Percentiles rank a stretch among this genome's conserved stretches.
Evolutionary conservation across 2,797 vertebrate species (phyloP).

Genomic region (Sternotherus odoratus): DNA sequence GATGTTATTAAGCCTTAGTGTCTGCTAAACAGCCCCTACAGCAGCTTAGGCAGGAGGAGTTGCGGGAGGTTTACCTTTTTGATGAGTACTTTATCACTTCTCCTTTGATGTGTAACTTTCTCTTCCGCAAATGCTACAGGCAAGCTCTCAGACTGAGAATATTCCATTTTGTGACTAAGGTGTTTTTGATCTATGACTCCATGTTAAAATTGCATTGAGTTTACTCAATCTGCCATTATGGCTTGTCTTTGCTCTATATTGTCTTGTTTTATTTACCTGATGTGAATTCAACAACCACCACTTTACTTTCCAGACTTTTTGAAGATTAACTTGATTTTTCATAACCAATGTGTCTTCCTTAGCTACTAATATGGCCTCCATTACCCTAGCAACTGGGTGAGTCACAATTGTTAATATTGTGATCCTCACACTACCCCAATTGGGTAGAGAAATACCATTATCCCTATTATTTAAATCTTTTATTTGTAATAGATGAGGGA

Average conservation of each 20-base stretch:
- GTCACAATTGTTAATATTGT: not conserved
- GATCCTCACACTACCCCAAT: not conserved
- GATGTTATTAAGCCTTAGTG: conserved; percentile 20
- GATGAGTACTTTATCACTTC: conserved; percentile 27
- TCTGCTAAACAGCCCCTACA: conserved; percentile 30
- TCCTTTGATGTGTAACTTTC: conserved; percentile 24
- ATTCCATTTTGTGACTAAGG: not conserved
- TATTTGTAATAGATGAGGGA: not conserved
- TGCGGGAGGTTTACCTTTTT: conserved; percentile 17
- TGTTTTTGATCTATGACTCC: not conserved
- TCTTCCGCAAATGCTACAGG: not conserved
- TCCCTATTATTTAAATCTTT: not conserved
- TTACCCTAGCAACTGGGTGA: not conserved
- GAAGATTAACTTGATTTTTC: not conserved
- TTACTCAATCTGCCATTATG: not conserved
- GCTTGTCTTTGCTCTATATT: not conserved
- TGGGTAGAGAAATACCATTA: not conserved
- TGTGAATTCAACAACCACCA: accelerated
- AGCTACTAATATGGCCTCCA: not conserved
- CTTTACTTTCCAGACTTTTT: not conserved
- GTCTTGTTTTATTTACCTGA: not conserved
- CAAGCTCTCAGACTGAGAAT: not conserved
- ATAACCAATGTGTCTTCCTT: not conserved
- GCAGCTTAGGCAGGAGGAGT: conserved; percentile 12
- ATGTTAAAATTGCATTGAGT: not conserved